A percentile compares a stretch with the other conserved stretches of the same genome.
phyloP scores from a whole-genome alignment of 2,888 invertebrate species.

The Psylliodes chrysocephalus region DNA sequence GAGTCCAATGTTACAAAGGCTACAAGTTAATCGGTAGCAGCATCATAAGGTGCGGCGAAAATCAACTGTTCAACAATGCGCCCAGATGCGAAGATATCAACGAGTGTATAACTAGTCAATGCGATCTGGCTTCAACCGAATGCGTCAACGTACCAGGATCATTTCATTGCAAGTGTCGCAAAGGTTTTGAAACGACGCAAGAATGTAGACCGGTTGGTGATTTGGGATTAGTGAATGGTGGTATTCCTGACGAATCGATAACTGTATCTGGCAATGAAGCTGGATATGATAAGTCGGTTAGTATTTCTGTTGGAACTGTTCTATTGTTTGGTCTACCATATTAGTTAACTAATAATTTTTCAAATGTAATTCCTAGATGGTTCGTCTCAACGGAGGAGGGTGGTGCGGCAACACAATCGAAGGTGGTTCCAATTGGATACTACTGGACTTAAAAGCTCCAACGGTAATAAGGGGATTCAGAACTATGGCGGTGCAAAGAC shows the following conservation, averaged over 20 bases:
- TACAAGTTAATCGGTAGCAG: slow-evolving; percentile 87
- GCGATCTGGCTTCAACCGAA: slow-evolving; percentile 89
- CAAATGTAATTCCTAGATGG: slow-evolving; percentile 71
- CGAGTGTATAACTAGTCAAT: slow-evolving; percentile 89
- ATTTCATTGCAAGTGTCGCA: slow-evolving; percentile 87
- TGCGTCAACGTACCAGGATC: slow-evolving; percentile 90
- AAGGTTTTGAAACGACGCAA: slow-evolving; percentile 84
- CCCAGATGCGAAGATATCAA: slow-evolving; percentile 93
- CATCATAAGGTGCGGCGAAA: slow-evolving; percentile 85
- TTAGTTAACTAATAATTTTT: background rate
- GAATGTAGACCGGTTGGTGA: slow-evolving; percentile 93
- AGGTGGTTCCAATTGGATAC: slow-evolving; percentile 89
- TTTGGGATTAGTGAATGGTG: slow-evolving; percentile 87
- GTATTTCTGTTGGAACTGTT: slow-evolving; percentile 46
- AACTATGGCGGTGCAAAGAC: slow-evolving; percentile 86
- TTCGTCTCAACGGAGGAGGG: slow-evolving; percentile 84
- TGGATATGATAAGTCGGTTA: slow-evolving; percentile 84
- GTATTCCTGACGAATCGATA: slow-evolving; percentile 90
- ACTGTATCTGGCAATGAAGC: slow-evolving; percentile 84
- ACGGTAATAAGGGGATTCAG: slow-evolving; percentile 90
- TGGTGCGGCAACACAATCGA: slow-evolving; percentile 92
- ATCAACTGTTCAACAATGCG: slow-evolving; percentile 83
- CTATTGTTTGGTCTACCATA: background rate
- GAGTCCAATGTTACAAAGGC: slow-evolving; percentile 91
- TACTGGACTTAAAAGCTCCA: slow-evolving; percentile 87